These are phyloP conservation scores for Hemithea aestivaria DNA, from an alignment of 2,888 invertebrate genomes.

Conservation along the genomic window DNA sequence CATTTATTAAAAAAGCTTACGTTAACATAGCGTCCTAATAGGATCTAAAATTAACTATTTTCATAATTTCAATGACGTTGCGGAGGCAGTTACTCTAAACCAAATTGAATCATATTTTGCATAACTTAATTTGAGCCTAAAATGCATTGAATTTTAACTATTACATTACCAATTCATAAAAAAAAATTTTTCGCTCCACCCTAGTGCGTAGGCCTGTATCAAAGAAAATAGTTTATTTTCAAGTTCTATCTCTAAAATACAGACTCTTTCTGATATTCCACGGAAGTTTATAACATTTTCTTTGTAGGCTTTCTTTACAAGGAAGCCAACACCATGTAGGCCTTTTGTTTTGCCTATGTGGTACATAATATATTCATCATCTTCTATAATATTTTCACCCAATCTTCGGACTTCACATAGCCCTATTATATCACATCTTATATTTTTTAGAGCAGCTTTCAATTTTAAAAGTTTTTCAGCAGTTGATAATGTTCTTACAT, in stretches of 20 bases:
- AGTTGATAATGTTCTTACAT: constrained; percentile 4
- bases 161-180: too few relatives aligned
- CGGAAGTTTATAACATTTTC: constrained; percentile 24
- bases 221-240: constrained; percentile 3
- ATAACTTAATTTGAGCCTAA: too few relatives aligned
- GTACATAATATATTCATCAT: constrained; percentile 27
- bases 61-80: too few relatives aligned
- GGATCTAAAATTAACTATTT: too few relatives aligned
- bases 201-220: constrained; percentile 20
- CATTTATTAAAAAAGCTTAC: too few relatives aligned
- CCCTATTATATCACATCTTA: constrained; percentile 30
- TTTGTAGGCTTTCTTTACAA: constrained; percentile 27
- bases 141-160: too few relatives aligned
- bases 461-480: constrained; percentile 10
- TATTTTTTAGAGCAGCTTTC: constrained; percentile 15
- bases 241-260: constrained; percentile 19
- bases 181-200: too few relatives aligned
- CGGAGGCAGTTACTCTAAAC: too few relatives aligned
- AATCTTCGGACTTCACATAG: neutral
- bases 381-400: constrained; percentile 29
- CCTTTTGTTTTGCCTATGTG: constrained; percentile 27
- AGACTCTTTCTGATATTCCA: constrained; percentile 28
- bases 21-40: too few relatives aligned
- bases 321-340: constrained; percentile 28
- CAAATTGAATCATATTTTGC: too few relatives aligned